Percentiles rank a stretch among this genome's conserved stretches.
phyloP scores from a whole-genome alignment of 92 coral and sea anemone genomes.

The Anthopleura xanthogrammica region DNA sequence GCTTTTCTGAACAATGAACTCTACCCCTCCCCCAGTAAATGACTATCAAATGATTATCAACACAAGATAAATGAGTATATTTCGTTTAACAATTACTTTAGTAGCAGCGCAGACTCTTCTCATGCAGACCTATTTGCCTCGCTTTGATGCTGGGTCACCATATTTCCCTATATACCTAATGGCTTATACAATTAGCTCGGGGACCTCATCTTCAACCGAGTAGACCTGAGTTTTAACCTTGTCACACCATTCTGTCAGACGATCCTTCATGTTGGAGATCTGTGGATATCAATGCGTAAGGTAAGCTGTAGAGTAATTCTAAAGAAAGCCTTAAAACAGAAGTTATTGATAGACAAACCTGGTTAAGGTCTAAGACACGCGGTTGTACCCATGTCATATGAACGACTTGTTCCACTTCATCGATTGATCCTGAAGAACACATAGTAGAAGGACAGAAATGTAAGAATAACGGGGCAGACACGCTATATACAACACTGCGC shows the following conservation, averaged over 20 bases:
- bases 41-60: not conserved
- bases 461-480: too few relatives aligned
- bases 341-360: constrained; percentile 46
- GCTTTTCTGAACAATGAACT: too few relatives aligned
- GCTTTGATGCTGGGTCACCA: not conserved
- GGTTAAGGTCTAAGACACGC: constrained; percentile 87
- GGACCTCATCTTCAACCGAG: constrained; percentile 98
- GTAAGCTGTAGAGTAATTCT: not conserved
- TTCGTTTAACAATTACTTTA: not conserved
- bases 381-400: constrained; percentile 99
- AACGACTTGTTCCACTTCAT: constrained; percentile 92
- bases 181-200: constrained; percentile 81
- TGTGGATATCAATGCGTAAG: constrained; percentile 8
- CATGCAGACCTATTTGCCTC: not conserved
- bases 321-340: not conserved
- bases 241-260: constrained; percentile 94
- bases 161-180: not conserved
- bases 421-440: constrained; percentile 77
- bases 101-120: too few relatives aligned
- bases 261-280: constrained; percentile 96
- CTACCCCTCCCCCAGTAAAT: too few relatives aligned
- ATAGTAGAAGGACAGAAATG: not conserved
- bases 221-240: constrained; percentile 93
- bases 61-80: not conserved
- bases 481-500: too few relatives aligned